phyloP scores from a whole-genome alignment of 1,140 invertebrate genomes.

The Pachyrhynchus sulphureomaculatus region DNA sequence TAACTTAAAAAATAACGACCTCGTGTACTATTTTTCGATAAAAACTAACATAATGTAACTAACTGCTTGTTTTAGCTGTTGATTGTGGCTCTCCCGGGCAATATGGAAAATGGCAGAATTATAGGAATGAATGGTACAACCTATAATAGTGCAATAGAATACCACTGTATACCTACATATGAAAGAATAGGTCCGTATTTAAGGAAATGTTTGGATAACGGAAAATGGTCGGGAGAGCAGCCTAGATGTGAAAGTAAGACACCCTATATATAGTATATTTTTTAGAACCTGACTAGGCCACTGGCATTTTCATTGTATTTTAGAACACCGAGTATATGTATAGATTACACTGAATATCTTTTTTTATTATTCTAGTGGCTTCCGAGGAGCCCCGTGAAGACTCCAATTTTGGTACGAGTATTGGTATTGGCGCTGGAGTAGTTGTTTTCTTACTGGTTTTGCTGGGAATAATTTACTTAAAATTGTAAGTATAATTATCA shows the following conservation, averaged over 20 bases:
- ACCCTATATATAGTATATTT: too few species aligned
- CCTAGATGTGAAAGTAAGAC: conserved; percentile 71
- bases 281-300: too few species aligned
- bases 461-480: conserved; percentile 72
- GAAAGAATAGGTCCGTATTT: conserved; percentile 79
- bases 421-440: conserved; percentile 73
- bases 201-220: conserved; percentile 78
- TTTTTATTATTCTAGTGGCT: conserved; percentile 52
- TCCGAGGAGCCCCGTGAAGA: conserved; percentile 68
- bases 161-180: conserved; percentile 84
- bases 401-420: conserved; percentile 72
- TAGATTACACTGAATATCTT: too few species aligned
- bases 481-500: conserved; percentile 71
- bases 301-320: too few species aligned
- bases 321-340: too few species aligned
- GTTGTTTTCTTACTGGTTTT: conserved; percentile 75
- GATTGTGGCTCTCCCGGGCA: conserved; percentile 77
- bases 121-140: conserved; percentile 84
- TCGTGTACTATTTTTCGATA: too few species aligned
- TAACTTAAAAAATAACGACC: too few species aligned
- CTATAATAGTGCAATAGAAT: conserved; percentile 80
- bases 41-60: too few species aligned
- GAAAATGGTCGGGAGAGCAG: conserved; percentile 81
- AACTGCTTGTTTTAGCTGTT: conserved; percentile 68
- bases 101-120: conserved; percentile 81